Evolutionary conservation across 2,797 vertebrate genomes (phyloP), one percentile per base, ranked within the genome.

Genomic region (Neosalanx taihuensis): DNA sequence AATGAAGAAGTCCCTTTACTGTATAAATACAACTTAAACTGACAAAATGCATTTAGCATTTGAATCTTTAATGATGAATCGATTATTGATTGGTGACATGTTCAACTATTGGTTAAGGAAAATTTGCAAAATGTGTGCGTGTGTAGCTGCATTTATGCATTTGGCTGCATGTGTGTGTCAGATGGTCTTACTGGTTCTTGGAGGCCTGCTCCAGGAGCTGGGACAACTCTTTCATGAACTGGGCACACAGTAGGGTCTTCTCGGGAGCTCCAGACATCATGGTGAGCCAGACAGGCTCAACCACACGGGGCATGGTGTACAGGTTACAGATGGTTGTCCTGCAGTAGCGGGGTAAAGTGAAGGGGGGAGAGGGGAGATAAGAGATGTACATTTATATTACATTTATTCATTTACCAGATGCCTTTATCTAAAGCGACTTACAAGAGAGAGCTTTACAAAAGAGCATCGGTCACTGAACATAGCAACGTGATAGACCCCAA

Each of bases 261-360:
- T 97, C 97, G 0, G 95, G 94, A 4, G 91, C 92, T 13, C 96
- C 95, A 0, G 97, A 99, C 96, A 98, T 99, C 98, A 99, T 99
- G 0, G 96, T 97, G 71, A 99, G 91, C 98, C 98, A 99, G 66
- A 98, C 97, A 2, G 98, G 98, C 85, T 99, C 96, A 4, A 95
- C 91, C 72, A 99, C 96, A 6, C 98, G 93, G 4, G 98, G 98
- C 98, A 99, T 99, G 10, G 95, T 99, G 85, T 99, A 99, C 59
- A 99, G 95, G 85, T 99, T 95, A 81, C 96, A 97, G 86, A 99
- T 95, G 68, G 96, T 97, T 64, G 94, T 96, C 90, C 98, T 99
- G 86, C 18, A 17, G 51, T 3, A 46, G 41, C 12, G 1, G 10
- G 41, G 41, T 46, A 12, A 82, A 46, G 41, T 46, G 41, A 46